Evolutionary conservation across 2,113 vertebrate species (phyloP).

Genomic region (Anhinga rufa): DNA sequence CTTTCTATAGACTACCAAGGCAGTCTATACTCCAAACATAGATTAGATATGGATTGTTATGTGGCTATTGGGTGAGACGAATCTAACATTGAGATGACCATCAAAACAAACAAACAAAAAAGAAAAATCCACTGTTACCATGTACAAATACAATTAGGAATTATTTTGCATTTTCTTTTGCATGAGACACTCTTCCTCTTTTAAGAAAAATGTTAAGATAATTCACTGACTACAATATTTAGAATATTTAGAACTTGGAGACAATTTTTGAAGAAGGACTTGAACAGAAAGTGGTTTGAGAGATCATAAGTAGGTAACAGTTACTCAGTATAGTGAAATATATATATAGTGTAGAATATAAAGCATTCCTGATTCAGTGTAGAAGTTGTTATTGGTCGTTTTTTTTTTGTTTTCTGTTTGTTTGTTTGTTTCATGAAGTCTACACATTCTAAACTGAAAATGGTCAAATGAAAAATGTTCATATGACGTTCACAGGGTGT

Average conservation of each 20-base stretch:
- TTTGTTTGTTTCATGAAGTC: not conserved
- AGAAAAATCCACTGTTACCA: not conserved
- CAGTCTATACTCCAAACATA: not conserved
- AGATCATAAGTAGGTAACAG: not conserved
- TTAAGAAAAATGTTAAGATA: not conserved
- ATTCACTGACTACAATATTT: not conserved
- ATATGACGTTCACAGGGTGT: fast-evolving
- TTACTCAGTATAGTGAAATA: not conserved
- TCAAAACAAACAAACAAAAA: not conserved
- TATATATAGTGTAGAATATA: not conserved
- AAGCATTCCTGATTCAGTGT: not conserved
- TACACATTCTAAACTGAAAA: not conserved
- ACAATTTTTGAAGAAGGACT: not conserved
- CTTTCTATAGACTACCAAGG: not conserved
- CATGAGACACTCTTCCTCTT: fast-evolving
- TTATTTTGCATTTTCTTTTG: not conserved
- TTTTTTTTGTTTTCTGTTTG: fast-evolving
- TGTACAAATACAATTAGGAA: not conserved
- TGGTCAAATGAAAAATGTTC: not conserved
- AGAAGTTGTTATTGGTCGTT: fast-evolving
- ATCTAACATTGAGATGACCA: not conserved
- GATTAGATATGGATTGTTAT: not conserved
- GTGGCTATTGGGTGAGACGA: not conserved
- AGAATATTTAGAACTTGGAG: not conserved
- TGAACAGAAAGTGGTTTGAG: not conserved